phyloP scores from a whole-genome alignment of 2,888 invertebrate species.

The Cantharis lateralis region DNA sequence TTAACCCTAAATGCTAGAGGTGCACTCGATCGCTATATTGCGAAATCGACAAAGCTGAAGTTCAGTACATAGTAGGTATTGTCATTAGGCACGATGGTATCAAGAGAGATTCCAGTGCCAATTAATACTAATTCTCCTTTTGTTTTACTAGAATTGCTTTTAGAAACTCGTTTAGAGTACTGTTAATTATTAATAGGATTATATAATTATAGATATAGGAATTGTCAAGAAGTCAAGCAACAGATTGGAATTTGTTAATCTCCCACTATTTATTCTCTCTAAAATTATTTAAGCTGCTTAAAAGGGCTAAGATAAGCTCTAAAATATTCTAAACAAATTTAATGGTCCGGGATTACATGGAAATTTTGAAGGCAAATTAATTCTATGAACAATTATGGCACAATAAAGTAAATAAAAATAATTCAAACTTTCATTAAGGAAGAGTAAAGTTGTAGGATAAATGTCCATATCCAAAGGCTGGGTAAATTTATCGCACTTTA shows the following conservation, averaged over 20 bases:
- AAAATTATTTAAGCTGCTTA: slow-evolving; percentile 20
- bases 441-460: not conserved
- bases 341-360: slow-evolving; percentile 4
- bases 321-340: slow-evolving; percentile 4
- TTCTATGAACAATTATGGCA: not conserved
- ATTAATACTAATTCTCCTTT: slow-evolving; percentile 21
- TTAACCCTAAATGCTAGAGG: not conserved
- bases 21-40: not conserved
- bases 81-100: slow-evolving; percentile 6
- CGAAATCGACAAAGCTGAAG: slow-evolving; percentile 1
- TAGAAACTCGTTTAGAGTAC: slow-evolving; percentile 11
- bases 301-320: slow-evolving; percentile 1
- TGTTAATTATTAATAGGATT: slow-evolving; percentile 20
- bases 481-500: not conserved
- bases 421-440: not conserved
- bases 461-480: not conserved
- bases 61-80: slow-evolving; percentile 5
- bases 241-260: not conserved
- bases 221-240: slow-evolving; percentile 11
- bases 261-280: not conserved
- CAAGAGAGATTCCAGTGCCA: slow-evolving; percentile 3
- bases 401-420: not conserved
- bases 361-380: not conserved
- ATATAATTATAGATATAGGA: slow-evolving; percentile 8
- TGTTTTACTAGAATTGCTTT: slow-evolving; percentile 8